Conservation (phyloP, 1,140 invertebrate genomes). For the Scylla paramamosain region DNA sequence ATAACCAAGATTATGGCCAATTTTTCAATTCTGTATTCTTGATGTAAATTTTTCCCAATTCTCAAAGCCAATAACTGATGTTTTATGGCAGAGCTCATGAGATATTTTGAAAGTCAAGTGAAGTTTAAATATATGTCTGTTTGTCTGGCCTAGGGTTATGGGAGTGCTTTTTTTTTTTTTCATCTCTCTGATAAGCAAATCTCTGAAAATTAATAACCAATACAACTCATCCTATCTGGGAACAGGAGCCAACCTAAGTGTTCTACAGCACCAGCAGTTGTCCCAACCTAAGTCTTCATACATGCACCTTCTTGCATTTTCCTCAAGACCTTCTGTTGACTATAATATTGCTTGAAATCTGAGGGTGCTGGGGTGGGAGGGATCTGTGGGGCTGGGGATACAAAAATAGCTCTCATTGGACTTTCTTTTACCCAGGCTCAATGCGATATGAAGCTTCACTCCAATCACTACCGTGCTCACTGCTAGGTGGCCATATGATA, state of each 20-base stretch:
- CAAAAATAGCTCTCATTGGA: slow-evolving; percentile 62
- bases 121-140: not conserved
- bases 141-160: not conserved
- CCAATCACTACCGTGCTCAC: not conserved
- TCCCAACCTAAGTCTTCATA: slow-evolving; percentile 13
- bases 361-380: slow-evolving; percentile 38
- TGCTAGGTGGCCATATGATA: not conserved
- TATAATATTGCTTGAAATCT: slow-evolving; percentile 58
- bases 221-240: slow-evolving; percentile 11
- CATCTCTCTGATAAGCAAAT: not conserved
- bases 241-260: slow-evolving; percentile 20
- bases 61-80: not conserved
- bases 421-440: slow-evolving; percentile 56
- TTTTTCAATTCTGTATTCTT: not conserved
- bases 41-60: not conserved
- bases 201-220: not conserved
- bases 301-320: slow-evolving; percentile 38
- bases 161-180: not conserved
- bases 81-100: not conserved
- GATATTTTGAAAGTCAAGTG: not conserved
- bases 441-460: slow-evolving; percentile 27
- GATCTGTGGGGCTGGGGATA: slow-evolving; percentile 45
- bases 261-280: slow-evolving; percentile 20
- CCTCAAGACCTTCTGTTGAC: not conserved
- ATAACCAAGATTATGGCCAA: not conserved